Conservation (phyloP, 2,113 vertebrate species). For the Argyrosomus japonicus region DNA sequence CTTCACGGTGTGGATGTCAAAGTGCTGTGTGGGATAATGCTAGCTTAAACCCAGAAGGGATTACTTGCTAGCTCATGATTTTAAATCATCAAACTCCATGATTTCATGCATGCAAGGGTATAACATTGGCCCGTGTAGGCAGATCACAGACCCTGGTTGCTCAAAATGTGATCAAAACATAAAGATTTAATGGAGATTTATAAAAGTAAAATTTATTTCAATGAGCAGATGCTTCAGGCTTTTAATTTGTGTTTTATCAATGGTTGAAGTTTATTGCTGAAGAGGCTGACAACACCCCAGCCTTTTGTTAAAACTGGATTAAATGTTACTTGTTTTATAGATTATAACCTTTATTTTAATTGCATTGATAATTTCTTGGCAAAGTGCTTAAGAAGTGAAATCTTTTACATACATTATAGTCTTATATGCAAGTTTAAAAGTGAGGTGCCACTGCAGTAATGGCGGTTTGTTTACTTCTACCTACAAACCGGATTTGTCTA, state of each 20-base stretch:
- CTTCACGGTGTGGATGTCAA: background rate
- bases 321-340: background rate
- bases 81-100: background rate
- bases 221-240: background rate
- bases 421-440: background rate
- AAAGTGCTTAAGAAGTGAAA: background rate
- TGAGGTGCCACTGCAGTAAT: constrained; percentile 3
- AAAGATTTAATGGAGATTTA: background rate
- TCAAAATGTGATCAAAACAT: background rate
- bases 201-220: background rate
- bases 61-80: background rate
- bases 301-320: background rate
- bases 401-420: background rate
- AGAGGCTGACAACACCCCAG: background rate
- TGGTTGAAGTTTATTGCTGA: background rate
- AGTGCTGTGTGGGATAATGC: background rate
- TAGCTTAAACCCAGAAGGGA: background rate
- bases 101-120: background rate
- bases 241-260: background rate
- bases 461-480: background rate
- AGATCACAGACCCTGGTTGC: fast-evolving
- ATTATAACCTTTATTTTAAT: background rate
- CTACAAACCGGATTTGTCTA: constrained; percentile 43
- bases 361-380: background rate
- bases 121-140: background rate